Evolutionary conservation across 1,140 invertebrate species (phyloP).

Genomic region (Venustaconcha ellipsiformis): DNA sequence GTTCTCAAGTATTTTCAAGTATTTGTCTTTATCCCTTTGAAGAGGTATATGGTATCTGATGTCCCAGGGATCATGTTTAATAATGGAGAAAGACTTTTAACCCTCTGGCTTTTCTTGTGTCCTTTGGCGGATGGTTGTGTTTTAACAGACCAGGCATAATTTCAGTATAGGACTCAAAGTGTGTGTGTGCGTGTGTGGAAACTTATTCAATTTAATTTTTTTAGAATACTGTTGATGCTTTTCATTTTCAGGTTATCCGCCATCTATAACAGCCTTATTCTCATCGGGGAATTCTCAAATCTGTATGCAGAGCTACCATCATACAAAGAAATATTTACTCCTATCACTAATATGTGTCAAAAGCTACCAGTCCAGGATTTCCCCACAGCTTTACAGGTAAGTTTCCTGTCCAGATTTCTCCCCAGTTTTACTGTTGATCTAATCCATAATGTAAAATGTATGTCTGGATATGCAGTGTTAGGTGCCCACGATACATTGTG

Average conservation of each 20-base stretch:
- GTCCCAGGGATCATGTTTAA: too few relatives aligned
- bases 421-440: constrained; percentile 3
- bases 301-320: constrained; percentile 62
- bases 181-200: too few relatives aligned
- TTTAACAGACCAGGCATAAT: too few relatives aligned
- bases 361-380: constrained; percentile 71
- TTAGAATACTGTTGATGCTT: too few relatives aligned
- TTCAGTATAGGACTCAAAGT: too few relatives aligned
- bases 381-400: constrained; percentile 73
- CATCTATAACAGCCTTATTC: constrained; percentile 36
- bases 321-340: constrained; percentile 61
- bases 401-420: constrained; percentile 57
- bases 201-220: too few relatives aligned
- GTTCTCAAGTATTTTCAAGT: too few relatives aligned
- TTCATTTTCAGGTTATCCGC: constrained; percentile 44
- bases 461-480: constrained; percentile 1
- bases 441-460: neutral
- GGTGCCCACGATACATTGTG: neutral
- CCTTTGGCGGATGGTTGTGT: too few relatives aligned
- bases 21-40: too few relatives aligned
- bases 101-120: too few relatives aligned
- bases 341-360: constrained; percentile 44
- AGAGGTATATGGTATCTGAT: too few relatives aligned
- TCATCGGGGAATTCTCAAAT: constrained; percentile 50
- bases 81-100: too few relatives aligned